Evolutionary conservation across 2,113 vertebrate species (phyloP), one percentile per base, ranked within the genome.

Genomic region (Menura novaehollandiae): DNA sequence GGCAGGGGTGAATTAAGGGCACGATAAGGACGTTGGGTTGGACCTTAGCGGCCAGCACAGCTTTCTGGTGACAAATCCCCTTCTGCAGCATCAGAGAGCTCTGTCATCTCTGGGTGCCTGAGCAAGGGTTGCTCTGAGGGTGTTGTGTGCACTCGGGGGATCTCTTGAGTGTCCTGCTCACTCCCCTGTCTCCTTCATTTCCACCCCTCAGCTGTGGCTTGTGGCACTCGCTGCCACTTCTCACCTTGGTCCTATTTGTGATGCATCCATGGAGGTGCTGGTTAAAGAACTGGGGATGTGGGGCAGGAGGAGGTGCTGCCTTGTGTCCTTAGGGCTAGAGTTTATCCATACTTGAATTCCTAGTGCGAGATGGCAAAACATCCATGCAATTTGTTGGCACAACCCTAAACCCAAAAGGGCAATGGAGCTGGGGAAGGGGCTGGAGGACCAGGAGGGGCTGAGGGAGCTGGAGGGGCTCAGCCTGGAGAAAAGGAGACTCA

Each of bases 191-290:
- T 39, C 43, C 58, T 76, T 60, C 1, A 0, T 76, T 59, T 44
- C 44, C 35, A 44, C 30, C 47, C 18, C n/a, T 85, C 9, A 13
- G 37, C 64, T 43, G 15, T 19, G 51, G 41, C 32, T 56, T 0
- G 0, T 60, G 64, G 26, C n/a, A 12, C 44, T 41, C 1, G 1
- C 10, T 8, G 20, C 14, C 24, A 5, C 11, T 76, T 83, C 67
- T 79, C 3, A 2, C 74, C 23, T 3, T 7, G 21, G 18, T 64
- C 39, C 35, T 7, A 0, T 46, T 92, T 0, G 0, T 66, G 47
- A 4, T 11, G 19, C 19, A n/a, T 51, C 55, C 7, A 0, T 13
- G 32, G 30, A 43, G 56, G 15, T 58, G 37, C 51, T 62, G 51
- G 15, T 41, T 67, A 26, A 64, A 83, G 33, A 75, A 13, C 9